Base-by-base conservation (phyloP, 2,888 invertebrate genomes). In the Tachina lurida region DNA sequence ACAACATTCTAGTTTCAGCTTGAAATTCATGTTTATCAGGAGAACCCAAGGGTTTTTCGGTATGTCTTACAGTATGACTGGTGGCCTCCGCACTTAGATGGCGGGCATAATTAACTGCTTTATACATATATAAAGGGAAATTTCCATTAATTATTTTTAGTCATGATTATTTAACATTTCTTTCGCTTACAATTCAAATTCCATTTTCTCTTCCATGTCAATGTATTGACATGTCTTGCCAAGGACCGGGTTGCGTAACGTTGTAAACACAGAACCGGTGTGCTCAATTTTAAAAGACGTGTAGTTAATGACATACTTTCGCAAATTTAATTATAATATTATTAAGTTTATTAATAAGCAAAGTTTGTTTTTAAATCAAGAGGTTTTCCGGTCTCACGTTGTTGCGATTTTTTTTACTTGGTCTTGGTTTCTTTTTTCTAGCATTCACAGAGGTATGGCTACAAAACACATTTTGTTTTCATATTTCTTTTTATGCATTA, bases 1-100 rank as follows among this genome's bases (percentile, higher is more conserved):
- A 93, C 56, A 99, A 93, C 96, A 98, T 98, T 86, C 96, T 94
- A 0, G 99, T 99, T 94, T 99, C 99, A 0, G 99, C 99, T 93
- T 99, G 98, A 92, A 99, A 99, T 92, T 98, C 98, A 93, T 96
- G 96, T 91, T 96, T 96, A 89, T 95, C 95, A 19, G 89, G 87
- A 0, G 88, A 83, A 1, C 89, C 90, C 1, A 89, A 78, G 5
- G 90, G 88, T 47, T 89, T 90, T 75, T 91, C 91, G 0, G 88
- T 89, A 17, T 90, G 89, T 0, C 87, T 79, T 19, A 91, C 90
- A 7, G 49, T 62, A 56, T 47, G 87, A 10, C 81, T 78, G 5
- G 87, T 62, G 17, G 86, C 60, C 12, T 87, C 88, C 1, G 87
- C 80, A 73, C 88, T 89, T 4, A 88, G 45, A 22, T 84, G 82